Evolutionary conservation across 1,140 invertebrate genomes (phyloP).

Genomic region (Eufriesea mexicana): DNA sequence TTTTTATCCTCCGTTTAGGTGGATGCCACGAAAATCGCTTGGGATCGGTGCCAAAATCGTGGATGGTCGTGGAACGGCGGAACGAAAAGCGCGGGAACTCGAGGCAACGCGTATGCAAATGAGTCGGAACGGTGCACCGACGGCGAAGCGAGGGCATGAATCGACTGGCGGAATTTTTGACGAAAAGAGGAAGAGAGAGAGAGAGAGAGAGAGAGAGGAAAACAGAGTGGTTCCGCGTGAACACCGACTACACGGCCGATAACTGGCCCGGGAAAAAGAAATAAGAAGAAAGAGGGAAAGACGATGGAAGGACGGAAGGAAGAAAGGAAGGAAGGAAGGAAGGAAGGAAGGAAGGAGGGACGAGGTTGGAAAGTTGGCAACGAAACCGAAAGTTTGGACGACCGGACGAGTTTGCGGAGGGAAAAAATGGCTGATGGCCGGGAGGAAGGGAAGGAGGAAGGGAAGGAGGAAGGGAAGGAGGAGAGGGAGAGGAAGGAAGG

Average conservation of each 20-base stretch:
- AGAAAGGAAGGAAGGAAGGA: neutral
- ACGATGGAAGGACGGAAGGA: no score
- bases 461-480: constrained; percentile 37
- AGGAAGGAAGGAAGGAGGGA: neutral
- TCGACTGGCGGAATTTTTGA: neutral
- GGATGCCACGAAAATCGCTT: no score
- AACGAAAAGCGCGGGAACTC: neutral
- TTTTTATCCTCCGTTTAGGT: neutral
- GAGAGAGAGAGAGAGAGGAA: neutral
- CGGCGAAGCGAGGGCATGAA: neutral
- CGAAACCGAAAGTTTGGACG: constrained; percentile 10
- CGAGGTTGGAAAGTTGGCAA: neutral
- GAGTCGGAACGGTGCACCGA: neutral
- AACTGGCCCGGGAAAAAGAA: neutral
- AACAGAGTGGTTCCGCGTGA: neutral
- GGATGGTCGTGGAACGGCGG: no score
- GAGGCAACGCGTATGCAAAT: neutral
- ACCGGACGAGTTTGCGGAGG: constrained; percentile 23
- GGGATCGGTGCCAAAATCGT: no score
- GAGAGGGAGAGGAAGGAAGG: neutral
- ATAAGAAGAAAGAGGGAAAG: no score
- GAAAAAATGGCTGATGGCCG: neutral
- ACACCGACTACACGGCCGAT: neutral
- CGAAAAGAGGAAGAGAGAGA: constrained; percentile 7
- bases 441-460: constrained; percentile 1